Evolutionary conservation across 2,113 vertebrate species (phyloP), one percentile per base, ranked within the genome.

Genomic region (Neodontobutis hainanensis): DNA sequence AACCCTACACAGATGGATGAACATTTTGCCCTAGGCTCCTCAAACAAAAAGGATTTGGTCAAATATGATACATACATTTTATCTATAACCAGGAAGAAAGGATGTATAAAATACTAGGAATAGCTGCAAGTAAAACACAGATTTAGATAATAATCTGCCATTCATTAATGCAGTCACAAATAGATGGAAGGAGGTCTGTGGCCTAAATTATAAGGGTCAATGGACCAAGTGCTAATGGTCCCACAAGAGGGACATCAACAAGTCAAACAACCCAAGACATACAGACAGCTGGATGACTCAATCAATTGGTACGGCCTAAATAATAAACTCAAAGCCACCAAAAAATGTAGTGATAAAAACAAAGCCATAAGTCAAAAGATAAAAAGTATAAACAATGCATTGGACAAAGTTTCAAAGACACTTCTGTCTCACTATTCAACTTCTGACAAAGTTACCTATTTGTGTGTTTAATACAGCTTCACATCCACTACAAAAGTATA

Each of bases 201-300:
- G 65, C 85, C 85, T 86, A 80, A 79, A 90, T 90, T 80, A 80
- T 61, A 74, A 65, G 84, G 86, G 87, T 88, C 84, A 89, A 34
- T 57, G 52, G 81, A 81, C 51, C 69, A 74, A 61, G 69, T 73
- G 78, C 70, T 55, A 73, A 70, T 81, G 70, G 63, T 77, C 75
- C 75, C 75, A 81, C 80, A 66, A 38, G 64, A 68, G 51, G 27
- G 65, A 46, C 71, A 79, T 80, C 85, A 84, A 85, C 80, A 84
- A 84, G 80, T 85, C 81, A 78, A 70, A 85, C 65, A 80, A 77
- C 86, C 75, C 68, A 75, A 57, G 60, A 59, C 71, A 58, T 38
- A 58, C 32, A 75, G 27, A 68, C 51, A 60, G 65, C 46, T 5
- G 65, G 72, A 67, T 63, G 51, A 70, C 67, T 63, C 45, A 76